Conservation (phyloP, 2,113 vertebrate species). For the Thinocorus orbignyianus region DNA sequence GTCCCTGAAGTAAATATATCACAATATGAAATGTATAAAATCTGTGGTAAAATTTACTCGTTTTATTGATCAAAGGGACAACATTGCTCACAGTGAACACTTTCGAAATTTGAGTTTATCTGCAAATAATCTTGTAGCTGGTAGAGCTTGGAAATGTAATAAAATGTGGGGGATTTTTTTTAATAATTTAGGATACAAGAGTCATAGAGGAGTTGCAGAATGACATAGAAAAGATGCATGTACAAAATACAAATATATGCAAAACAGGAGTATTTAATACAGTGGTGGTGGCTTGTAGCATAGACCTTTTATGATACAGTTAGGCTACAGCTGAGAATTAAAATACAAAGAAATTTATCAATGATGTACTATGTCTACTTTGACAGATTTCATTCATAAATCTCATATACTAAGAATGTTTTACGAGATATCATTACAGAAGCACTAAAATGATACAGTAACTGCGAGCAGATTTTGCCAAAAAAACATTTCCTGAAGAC, state of each 20-base stretch:
- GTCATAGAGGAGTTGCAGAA: background rate
- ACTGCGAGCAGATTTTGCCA: constrained; percentile 25
- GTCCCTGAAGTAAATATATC: background rate
- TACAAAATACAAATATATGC: background rate
- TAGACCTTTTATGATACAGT: background rate
- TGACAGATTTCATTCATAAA: constrained; percentile 55
- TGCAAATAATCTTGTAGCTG: background rate
- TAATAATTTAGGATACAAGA: background rate
- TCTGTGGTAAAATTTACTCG: background rate
- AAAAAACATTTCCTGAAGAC: background rate
- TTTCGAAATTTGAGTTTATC: background rate
- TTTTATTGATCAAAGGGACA: background rate
- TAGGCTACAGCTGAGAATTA: background rate
- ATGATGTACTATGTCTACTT: fast-evolving
- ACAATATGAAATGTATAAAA: background rate
- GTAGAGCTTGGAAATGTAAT: background rate
- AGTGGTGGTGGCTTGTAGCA: background rate
- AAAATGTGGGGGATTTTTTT: background rate
- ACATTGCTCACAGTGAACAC: background rate
- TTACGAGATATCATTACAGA: background rate
- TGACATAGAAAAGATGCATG: fast-evolving
- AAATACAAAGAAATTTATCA: background rate
- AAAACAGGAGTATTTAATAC: background rate
- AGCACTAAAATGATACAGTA: background rate
- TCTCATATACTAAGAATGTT: background rate